A percentile compares a stretch with the other conserved stretches of the same genome.
Conservation (phyloP, 2,113 vertebrate genomes). For the Neolamprologus sp. region DNA sequence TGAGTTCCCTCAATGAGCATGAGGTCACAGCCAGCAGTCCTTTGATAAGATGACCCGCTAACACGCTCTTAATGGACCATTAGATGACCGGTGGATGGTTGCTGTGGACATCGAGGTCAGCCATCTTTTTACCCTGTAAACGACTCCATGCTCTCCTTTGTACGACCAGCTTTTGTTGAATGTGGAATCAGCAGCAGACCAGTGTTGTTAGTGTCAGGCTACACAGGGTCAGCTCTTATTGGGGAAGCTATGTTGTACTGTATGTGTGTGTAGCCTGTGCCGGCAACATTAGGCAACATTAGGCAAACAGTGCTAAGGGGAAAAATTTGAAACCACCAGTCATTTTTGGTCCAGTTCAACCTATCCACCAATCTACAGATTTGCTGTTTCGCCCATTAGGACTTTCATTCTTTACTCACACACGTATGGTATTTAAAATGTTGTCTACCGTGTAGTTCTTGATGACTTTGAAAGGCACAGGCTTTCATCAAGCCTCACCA, state of each 20-base stretch:
- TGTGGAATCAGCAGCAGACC: not conserved
- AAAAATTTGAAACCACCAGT: not conserved
- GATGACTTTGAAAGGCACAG: not conserved
- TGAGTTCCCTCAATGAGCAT: not conserved
- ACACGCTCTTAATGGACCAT: conserved; percentile 27
- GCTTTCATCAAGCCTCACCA: not conserved
- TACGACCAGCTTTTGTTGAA: not conserved
- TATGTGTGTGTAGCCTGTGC: not conserved
- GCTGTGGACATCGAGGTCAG: conserved; percentile 19
- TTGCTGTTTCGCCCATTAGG: not conserved
- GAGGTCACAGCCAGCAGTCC: not conserved
- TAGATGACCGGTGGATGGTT: not conserved
- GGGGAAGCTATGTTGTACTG: not conserved
- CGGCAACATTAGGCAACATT: not conserved
- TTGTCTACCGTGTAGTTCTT: not conserved
- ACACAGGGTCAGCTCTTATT: not conserved
- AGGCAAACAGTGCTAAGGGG: not conserved
- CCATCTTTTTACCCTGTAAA: not conserved
- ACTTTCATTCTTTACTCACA: not conserved
- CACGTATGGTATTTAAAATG: not conserved
- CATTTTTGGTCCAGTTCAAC: not conserved
- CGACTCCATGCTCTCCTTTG: not conserved
- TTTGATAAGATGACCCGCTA: not conserved
- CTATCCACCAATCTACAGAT: not conserved
- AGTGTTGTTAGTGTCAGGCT: not conserved